Evolutionary conservation across 2,113 vertebrate genomes (phyloP), one percentile per base, ranked within the genome.

Genomic region (Gymnorhina tibicen): DNA sequence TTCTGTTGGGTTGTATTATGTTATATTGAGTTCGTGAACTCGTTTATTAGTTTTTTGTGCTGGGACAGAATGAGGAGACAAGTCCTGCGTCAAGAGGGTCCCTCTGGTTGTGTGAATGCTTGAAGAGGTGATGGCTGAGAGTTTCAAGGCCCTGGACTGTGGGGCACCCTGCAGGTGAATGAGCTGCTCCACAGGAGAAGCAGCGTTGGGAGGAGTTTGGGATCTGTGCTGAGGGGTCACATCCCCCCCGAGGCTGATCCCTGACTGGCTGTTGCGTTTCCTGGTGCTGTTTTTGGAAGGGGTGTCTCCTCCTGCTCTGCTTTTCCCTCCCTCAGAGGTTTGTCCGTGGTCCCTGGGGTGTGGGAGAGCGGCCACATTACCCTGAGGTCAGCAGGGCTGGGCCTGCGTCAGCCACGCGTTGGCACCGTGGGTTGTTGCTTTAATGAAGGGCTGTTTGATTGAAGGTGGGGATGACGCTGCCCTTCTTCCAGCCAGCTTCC

Each of bases 61-160:
- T 20, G 44, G 53, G 35, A 2, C 9, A 1, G 39, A n/a, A 22
- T 7, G 33, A 72, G n/a, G 37, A 66, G 35, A 13, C 19, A 1
- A 26, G 11, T 39, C n/a, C 27, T 22, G 3, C 6, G 0, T 39
- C 28, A 28, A 11, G 69, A 59, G 49, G 33, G 6, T 46, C 23
- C 17, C 18, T 11, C 16, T 46, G 27, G 23, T 6, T 37, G 9
- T 13, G 33, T 22, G 21, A 22, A 5, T 21, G 21, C 17, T 55
- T 7, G 32, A 1, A 9, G 69, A 21, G 72, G 8, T 15, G 41
- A 1, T 10, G 73, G 52, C 24, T 87, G 6, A 0, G 42, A 28
- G 8, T 17, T 47, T 13, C 13, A 19, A 6, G 46, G 44, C 30
- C 32, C 33, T 0, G 2, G 7, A 2, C 0, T 0, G 0, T n/a